phyloP scores from a whole-genome alignment of 2,888 invertebrate species.

The Hypsopygia costalis region DNA sequence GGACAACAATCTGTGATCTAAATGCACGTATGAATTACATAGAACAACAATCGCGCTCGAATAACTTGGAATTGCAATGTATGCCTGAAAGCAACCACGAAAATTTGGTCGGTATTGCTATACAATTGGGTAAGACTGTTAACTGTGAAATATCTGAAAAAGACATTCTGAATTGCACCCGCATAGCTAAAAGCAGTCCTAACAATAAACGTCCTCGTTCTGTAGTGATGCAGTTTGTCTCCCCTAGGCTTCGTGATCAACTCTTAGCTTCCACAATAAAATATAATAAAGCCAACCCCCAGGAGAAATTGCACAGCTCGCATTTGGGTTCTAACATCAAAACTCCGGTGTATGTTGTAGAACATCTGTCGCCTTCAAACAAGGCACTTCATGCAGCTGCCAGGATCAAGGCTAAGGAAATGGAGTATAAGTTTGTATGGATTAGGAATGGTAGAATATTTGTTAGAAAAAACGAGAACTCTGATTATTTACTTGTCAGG shows the following conservation, averaged over 20 bases:
- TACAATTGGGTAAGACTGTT: too few relatives aligned
- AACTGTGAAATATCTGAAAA: too few relatives aligned
- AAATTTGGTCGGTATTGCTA: too few relatives aligned
- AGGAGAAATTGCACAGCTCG: constrained; percentile 9
- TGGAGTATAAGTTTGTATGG: constrained; percentile 13
- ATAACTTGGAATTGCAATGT: too few relatives aligned
- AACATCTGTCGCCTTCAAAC: constrained; percentile 13
- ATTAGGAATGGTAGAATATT: constrained; percentile 12
- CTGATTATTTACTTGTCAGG: neutral
- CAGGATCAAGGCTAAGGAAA: constrained; percentile 10
- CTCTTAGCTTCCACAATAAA: constrained; percentile 13
- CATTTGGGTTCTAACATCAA: constrained; percentile 9
- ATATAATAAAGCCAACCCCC: constrained; percentile 12
- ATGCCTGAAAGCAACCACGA: too few relatives aligned
- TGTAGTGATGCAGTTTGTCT: constrained; percentile 12
- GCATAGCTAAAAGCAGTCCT: too few relatives aligned
- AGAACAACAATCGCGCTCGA: too few relatives aligned
- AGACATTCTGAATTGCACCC: too few relatives aligned
- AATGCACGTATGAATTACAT: too few relatives aligned
- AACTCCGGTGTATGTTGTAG: constrained; percentile 6
- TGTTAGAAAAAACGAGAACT: constrained; percentile 10
- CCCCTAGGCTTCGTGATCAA: constrained; percentile 11
- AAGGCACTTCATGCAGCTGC: constrained; percentile 13
- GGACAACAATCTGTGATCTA: too few relatives aligned
- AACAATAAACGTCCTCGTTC: constrained; percentile 5